Percentiles rank a stretch among this genome's conserved stretches.
Conservation (phyloP, 1,140 invertebrate genomes). For the Ceratina australensis region DNA sequence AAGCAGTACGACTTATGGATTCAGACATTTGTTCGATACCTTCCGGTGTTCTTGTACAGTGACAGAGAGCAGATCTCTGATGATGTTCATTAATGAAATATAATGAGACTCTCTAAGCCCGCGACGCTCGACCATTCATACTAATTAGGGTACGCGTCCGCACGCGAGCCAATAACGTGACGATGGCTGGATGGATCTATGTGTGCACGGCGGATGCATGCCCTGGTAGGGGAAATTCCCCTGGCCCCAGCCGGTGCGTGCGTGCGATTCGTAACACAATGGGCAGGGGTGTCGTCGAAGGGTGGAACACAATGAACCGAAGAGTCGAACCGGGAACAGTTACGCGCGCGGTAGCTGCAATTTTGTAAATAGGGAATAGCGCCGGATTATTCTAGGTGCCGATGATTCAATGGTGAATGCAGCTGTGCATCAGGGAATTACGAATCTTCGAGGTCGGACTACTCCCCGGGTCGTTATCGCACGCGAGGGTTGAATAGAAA, state of each 20-base stretch:
- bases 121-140: conserved; percentile 38
- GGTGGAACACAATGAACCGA: conserved; percentile 43
- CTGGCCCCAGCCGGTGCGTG: conserved; percentile 14
- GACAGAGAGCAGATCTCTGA: no score
- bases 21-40: no score
- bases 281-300: conserved; percentile 42
- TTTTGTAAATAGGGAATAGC: conserved; percentile 62
- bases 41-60: no score
- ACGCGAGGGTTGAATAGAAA: neutral
- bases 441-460: neutral
- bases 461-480: neutral
- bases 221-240: conserved; percentile 32
- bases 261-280: conserved; percentile 45
- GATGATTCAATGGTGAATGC: conserved; percentile 58
- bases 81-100: no score
- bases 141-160: conserved; percentile 53
- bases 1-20: neutral
- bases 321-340: conserved; percentile 42
- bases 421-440: conserved; percentile 44
- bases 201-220: neutral
- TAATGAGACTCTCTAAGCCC: no score
- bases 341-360: conserved; percentile 40
- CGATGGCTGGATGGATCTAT: conserved; percentile 20
- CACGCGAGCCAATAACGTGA: conserved; percentile 51
- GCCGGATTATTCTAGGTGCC: conserved; percentile 48